Evolutionary conservation across 92 coral and sea anemone genomes (phyloP).

Genomic region (Micromussa lordhowensis): DNA sequence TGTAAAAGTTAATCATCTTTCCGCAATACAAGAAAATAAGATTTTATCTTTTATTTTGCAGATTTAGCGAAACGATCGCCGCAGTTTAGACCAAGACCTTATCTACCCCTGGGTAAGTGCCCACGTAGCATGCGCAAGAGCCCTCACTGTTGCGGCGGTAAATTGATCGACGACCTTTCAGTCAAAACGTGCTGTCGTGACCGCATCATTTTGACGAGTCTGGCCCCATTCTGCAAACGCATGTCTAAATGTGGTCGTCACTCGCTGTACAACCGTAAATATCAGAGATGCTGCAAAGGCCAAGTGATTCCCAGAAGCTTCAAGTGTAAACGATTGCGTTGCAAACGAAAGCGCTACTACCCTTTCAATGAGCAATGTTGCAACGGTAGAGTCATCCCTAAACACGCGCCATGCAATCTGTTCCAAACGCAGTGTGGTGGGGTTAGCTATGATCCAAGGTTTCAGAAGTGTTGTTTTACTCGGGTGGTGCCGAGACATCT

Average conservation of each 20-base stretch:
- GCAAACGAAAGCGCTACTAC: background rate
- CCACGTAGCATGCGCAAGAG: background rate
- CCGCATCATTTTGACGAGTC: background rate
- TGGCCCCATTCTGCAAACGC: background rate
- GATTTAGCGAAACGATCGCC: background rate
- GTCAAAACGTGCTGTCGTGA: background rate
- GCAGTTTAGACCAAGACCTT: background rate
- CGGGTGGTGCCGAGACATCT: background rate
- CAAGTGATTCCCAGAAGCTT: conserved; percentile 9
- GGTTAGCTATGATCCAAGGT: background rate
- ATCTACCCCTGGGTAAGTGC: background rate
- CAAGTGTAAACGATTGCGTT: background rate
- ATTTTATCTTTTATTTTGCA: background rate
- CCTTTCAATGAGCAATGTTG: conserved; percentile 11
- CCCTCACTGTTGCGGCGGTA: background rate
- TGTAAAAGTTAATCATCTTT: no score
- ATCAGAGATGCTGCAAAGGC: background rate
- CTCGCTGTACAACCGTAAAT: background rate
- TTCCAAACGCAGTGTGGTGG: background rate
- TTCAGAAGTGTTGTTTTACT: background rate
- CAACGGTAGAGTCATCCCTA: conserved; percentile 6
- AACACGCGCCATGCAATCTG: background rate
- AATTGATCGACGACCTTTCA: background rate
- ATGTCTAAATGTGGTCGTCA: background rate
- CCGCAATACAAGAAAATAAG: background rate